Evolutionary conservation across 2,888 invertebrate species (phyloP).

Genomic region (Trichogramma evanescens): DNA sequence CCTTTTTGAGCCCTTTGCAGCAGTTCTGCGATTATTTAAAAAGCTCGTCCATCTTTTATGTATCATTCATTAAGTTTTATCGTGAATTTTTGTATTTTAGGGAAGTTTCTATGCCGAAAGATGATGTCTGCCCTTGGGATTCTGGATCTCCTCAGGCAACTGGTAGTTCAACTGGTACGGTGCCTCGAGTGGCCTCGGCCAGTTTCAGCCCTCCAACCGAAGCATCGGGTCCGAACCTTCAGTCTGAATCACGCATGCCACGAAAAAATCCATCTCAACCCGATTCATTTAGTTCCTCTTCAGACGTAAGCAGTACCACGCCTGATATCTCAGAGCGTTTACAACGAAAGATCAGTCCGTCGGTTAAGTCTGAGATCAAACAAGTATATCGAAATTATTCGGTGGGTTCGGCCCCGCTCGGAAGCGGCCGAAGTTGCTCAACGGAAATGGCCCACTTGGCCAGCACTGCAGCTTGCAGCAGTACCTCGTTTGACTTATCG

Average conservation of each 20-base stretch:
- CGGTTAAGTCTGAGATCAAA: slow-evolving; percentile 30
- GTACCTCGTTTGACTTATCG: slow-evolving; percentile 49
- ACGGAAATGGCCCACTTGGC: slow-evolving; percentile 43
- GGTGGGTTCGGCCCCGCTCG: slow-evolving; percentile 45
- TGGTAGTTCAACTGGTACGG: slow-evolving; percentile 29
- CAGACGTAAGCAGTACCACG: slow-evolving; percentile 60
- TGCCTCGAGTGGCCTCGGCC: too few relatives aligned
- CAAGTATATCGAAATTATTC: slow-evolving; percentile 30
- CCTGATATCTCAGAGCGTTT: slow-evolving; percentile 55
- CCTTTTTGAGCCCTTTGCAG: too few relatives aligned
- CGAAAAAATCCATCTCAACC: slow-evolving; percentile 63
- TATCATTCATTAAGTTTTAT: too few relatives aligned
- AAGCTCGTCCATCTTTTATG: too few relatives aligned
- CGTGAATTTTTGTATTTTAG: too few relatives aligned
- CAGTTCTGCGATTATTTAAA: too few relatives aligned
- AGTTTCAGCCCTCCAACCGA: slow-evolving; percentile 25
- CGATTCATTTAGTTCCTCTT: slow-evolving; percentile 69
- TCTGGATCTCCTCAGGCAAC: slow-evolving; percentile 16
- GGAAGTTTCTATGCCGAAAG: slow-evolving; percentile 32
- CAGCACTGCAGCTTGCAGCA: slow-evolving; percentile 46
- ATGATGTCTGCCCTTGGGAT: slow-evolving; percentile 59
- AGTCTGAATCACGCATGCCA: slow-evolving; percentile 37
- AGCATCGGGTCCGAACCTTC: slow-evolving; percentile 20
- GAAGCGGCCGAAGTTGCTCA: slow-evolving; percentile 41
- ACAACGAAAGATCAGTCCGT: slow-evolving; percentile 47